Base-by-base conservation (phyloP, 2,888 invertebrate species). In the Mesorhabditis belari region DNA sequence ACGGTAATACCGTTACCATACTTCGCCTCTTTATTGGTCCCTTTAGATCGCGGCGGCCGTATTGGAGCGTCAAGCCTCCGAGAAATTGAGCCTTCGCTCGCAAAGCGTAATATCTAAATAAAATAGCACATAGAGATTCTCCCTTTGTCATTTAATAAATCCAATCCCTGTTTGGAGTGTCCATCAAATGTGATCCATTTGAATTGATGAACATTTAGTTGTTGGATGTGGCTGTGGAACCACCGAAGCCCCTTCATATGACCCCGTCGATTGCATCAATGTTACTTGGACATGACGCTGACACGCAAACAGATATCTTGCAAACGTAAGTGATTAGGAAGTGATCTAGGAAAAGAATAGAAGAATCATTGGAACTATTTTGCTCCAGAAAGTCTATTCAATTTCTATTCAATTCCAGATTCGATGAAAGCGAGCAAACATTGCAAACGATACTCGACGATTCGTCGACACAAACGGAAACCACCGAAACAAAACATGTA, bases 391-490 rank as follows among this genome's bases (percentile, higher is more conserved):
- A n/a, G n/a, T n/a, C n/a, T n/a, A n/a, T n/a, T n/a, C n/a, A n/a
- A n/a, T n/a, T n/a, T n/a, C n/a, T n/a, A n/a, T n/a, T n/a, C n/a
- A n/a, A n/a, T n/a, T n/a, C 56, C 61, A 77, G 77, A 24, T 68
- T 70, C 55, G 77, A 80, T 62, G 67, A 76, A 58, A 63, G 62
- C 12, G 66, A 72, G 23, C 80, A 80, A 56, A 80, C 80, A 17
- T 62, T 67, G 49, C 69, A 67, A 26, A 62, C 65, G 28, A 66
- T 67, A 27, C 57, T 61, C 29, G 64, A 62, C 4, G 70, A 71
- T 6, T 61, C 25, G 6, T 60, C 55, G 17, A 60, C 62, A 6
- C 70, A 70, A 60, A 74, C 71, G 2, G 71, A 70, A 5, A 58
- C 5, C 19, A 19, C 54, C 27, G 55, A 35, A 19, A 54, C 55